Evolutionary conservation across 2,888 invertebrate genomes (phyloP), one percentile per base, ranked within the genome.

Genomic region (Mantis religiosa): DNA sequence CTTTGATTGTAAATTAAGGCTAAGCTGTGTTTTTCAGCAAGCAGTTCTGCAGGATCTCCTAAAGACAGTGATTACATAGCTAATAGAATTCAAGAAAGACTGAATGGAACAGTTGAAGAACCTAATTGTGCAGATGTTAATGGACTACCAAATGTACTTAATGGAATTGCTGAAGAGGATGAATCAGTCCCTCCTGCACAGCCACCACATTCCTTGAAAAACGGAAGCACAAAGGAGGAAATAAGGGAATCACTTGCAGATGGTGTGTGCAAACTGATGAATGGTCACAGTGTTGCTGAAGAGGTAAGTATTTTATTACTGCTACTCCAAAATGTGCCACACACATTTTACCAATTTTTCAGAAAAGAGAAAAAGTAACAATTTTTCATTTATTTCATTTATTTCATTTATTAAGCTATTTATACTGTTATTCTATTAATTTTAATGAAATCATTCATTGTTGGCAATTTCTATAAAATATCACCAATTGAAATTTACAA

Each of bases 111-210:
- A 71, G 6, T 71, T 71, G 54, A 71, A 14, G 20, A 71, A 71
- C 20, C 54, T 4, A 71, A 71, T 71, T 71, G 25, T 20, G 20
- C 20, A 71, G 54, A 71, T 71, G 54, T 71, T 20, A 71, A 71
- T 71, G 54, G 54, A 20, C 25, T 71, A 71, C 15, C 54, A 71
- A 71, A 71, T 71, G 54, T 88, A 54, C 47, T 54, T 20, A 86
- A 87, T 84, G 88, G 89, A n/a, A 88, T 88, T 71, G 88, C 85
- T n/a, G 89, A 89, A 86, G 89, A 90, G 41, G 89, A 87, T 20
- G 89, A 87, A 25, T 82, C 85, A 87, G 27, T 81, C 12, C 20
- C 15, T 7, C 20, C 28, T 71, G 20, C 81, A 28, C 28, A 71
- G 25, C 81, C 86, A 41, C 41, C 30, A 28, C 28, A 28, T 81